Evolutionary conservation across 2,797 vertebrate species (phyloP).

Genomic region (Diplodus sargus): DNA sequence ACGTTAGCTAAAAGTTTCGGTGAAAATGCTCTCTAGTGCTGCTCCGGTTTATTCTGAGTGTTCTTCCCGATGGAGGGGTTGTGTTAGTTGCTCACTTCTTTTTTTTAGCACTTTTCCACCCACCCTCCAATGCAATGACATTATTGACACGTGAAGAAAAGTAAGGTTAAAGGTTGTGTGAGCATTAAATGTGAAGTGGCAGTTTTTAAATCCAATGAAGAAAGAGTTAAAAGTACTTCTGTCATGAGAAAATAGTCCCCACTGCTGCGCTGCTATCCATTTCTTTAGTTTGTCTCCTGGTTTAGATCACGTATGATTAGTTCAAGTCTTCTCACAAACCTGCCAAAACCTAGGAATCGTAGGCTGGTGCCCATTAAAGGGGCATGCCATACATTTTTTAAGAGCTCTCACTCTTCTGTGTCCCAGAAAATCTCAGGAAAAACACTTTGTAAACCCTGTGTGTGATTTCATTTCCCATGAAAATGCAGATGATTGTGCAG

Average conservation of each 20-base stretch:
- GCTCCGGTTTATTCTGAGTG: no score
- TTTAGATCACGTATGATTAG: neutral
- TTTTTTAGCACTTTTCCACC: neutral
- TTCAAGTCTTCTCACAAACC: neutral
- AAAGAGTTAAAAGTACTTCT: no score
- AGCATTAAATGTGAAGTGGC: no score
- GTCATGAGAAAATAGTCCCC: neutral
- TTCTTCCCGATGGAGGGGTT: neutral
- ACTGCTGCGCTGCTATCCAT: neutral
- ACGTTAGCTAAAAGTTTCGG: fast-evolving
- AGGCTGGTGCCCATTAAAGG: slow-evolving; percentile 34
- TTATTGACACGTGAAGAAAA: neutral
- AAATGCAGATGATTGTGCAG: neutral
- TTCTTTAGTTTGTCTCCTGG: neutral
- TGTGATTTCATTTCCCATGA: neutral
- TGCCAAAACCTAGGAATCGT: slow-evolving; percentile 1
- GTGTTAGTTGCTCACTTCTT: neutral
- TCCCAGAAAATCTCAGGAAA: neutral
- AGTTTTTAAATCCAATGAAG: no score
- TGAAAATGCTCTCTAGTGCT: neutral
- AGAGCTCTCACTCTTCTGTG: slow-evolving; percentile 18
- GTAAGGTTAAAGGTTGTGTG: no score
- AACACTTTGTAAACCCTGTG: neutral
- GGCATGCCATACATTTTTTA: slow-evolving; percentile 12
- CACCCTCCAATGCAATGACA: neutral